Percentiles rank a stretch among this genome's conserved stretches.
phyloP scores from a whole-genome alignment of 2,797 vertebrate genomes.

The Crocodylus rhombifer region DNA sequence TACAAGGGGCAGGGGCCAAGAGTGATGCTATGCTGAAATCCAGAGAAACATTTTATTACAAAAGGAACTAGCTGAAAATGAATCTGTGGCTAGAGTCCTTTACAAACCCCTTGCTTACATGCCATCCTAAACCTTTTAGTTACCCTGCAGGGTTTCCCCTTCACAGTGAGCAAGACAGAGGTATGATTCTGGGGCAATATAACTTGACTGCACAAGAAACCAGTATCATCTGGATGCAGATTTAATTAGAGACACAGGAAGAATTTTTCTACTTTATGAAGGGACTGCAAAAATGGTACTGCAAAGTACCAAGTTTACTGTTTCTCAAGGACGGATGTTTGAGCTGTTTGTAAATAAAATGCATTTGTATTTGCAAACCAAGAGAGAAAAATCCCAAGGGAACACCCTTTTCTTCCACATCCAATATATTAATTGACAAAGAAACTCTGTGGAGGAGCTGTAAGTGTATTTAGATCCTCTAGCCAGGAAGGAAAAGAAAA shows the following conservation, averaged over 20 bases:
- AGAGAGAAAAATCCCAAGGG: not conserved
- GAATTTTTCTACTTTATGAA: not conserved
- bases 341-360: not conserved
- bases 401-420: not conserved
- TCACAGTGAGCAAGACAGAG: not conserved
- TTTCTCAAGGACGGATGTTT: not conserved
- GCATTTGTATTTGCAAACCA: not conserved
- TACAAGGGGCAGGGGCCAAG: not conserved
- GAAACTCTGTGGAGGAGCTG: not conserved
- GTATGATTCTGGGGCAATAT: not conserved
- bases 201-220: not conserved
- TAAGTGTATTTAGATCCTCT: not conserved
- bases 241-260: not conserved
- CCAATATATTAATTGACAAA: not conserved
- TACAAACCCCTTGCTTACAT: not conserved
- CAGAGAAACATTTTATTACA: not conserved
- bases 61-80: not conserved
- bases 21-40: not conserved
- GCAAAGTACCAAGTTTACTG: not conserved
- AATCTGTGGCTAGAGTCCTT: not conserved
- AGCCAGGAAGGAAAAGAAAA: slow-evolving; percentile 12
- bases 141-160: not conserved
- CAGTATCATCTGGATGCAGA: not conserved
- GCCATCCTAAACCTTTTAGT: not conserved
- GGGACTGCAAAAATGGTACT: not conserved